Base-by-base conservation (phyloP, 1,140 invertebrate species). In the Mamestra configurata region DNA sequence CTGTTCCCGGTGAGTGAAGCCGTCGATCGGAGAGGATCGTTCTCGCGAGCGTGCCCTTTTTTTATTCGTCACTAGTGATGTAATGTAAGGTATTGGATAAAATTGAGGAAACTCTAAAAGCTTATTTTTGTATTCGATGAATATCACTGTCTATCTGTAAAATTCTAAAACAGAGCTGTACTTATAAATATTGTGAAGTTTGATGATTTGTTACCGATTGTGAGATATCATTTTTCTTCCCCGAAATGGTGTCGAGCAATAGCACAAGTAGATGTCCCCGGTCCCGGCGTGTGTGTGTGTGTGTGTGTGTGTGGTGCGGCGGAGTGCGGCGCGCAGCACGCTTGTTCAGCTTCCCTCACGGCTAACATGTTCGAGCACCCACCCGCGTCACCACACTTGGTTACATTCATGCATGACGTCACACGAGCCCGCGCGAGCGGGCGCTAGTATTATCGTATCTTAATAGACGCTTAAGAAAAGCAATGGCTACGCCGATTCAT, bases 41-140 rank as follows among this genome's bases (percentile, higher is more conserved):
- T 90, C 86, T 90, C 87, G 90, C 84, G 88, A 90, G 91, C 89
- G 89, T 89, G 88, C 89, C 80, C 82, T 91, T 87, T 90, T 90
- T 90, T 93, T 84, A 77, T 84, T 91, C 85, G 86, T 92, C 90
- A 90, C 86, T 92, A 92, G 89, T 93, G 83, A 88, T 89, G 84
- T 90, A 88, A 85, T 90, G 78, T 93, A 93, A 91, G 90, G 87
- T 92, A 91, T 92, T 87, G 91, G 88, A 93, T 92, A 91, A 91
- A 86, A 90, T 88, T 93, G 91, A 92, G 81, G 82, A 91, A 93
- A 93, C 88, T 90, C 86, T 91, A 89, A 94, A 94, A 92, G 92
- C 93, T 94, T 95, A 95, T 95, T 95, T 95, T 95, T 95, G 88
- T 95, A 95, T 95, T 94, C 87, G 90, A 93, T 82, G 86, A 92